Base-by-base conservation (phyloP, 2,113 vertebrate genomes). In the Notarius quadriscutis region DNA sequence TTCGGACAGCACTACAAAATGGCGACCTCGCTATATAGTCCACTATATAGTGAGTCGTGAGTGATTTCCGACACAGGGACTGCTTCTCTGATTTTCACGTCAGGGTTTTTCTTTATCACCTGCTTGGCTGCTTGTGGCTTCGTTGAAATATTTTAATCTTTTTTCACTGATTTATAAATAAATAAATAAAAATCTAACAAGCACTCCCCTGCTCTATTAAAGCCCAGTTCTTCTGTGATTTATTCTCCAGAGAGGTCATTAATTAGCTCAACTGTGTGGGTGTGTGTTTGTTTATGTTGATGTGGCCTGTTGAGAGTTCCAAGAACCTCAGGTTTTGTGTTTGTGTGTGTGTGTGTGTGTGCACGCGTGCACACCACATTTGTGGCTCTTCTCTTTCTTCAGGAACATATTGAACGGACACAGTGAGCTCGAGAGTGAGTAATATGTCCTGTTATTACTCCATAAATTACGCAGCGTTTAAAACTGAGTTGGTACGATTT, bases 261-360 rank as follows among this genome's bases (percentile, higher is more conserved):
- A 58, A 83, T 81, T 71, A 74, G 18, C 81, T 84, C 34, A 22
- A 63, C 25, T 34, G 27, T 55, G 75, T 81, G 57, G 81, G 27
- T 86, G 83, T 81, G 63, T 82, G 79, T 82, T 57, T 81, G 58
- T 80, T 30, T 81, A 58, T 87, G 71, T 82, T 71, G 25, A 67
- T 86, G 7, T 74, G 57, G 48, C 84, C 14, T n/a, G 58, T 17
- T 27, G 25, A 69, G 75, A 57, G 77, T 57, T 79, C 7, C 77
- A 79, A n/a, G n/a, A 79, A 57, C 53, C 74, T 51, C 18, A 25
- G 72, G 55, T 0, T 69, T 55, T 34, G 41, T 81, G 79, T 41
- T 50, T 34, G 71, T 84, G 5, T 74, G 62, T 85, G 86, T 88
- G 34, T 84, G 86, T 86, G 74, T 88, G 55, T 91, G 58, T 81